These are phyloP conservation scores for Muntiacus muntjak DNA, from an alignment of 2,113 vertebrate species.

Conservation along the genomic window DNA sequence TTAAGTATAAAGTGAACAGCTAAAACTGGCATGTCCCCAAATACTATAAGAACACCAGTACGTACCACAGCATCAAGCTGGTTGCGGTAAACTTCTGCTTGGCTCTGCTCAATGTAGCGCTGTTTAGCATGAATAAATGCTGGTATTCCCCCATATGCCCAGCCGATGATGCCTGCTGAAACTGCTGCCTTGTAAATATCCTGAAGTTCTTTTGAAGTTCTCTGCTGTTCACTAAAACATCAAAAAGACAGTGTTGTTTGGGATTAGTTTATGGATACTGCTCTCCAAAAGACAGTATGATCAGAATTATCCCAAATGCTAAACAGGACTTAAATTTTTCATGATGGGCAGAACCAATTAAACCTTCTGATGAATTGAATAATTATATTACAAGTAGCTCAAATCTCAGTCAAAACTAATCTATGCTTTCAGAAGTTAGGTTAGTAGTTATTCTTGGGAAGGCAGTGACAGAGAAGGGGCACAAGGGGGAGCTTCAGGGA, in stretches of 20 bases:
- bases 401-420: neutral
- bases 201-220: constrained; percentile 84
- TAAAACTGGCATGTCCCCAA: neutral
- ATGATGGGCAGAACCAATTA: neutral
- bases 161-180: constrained; percentile 81
- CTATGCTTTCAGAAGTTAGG: neutral
- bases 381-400: neutral
- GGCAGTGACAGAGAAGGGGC: neutral
- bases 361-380: neutral
- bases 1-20: neutral
- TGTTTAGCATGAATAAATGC: constrained; percentile 85
- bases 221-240: constrained; percentile 78
- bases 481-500: neutral
- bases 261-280: neutral
- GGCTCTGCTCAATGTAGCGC: constrained; percentile 87
- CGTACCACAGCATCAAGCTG: constrained; percentile 91
- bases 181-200: constrained; percentile 80
- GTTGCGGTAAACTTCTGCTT: constrained; percentile 87
- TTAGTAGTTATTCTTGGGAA: neutral
- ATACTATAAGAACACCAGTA: neutral
- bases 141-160: constrained; percentile 91
- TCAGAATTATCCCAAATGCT: constrained; percentile 6
- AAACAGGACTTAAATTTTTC: neutral
- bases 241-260: neutral
- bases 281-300: neutral